Conservation (phyloP, 2,888 invertebrate genomes). For the Orchesellides sinensis region DNA sequence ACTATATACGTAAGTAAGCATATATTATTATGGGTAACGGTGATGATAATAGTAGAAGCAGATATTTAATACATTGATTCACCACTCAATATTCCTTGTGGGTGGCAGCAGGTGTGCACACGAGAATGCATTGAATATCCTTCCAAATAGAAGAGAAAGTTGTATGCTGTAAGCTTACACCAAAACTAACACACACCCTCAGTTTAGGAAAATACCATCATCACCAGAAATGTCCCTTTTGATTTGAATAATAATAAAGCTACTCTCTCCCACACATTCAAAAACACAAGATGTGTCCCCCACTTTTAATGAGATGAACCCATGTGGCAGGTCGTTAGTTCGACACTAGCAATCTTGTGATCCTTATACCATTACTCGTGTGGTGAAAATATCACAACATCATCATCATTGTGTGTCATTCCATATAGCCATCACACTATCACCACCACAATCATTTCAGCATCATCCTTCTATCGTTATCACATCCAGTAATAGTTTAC, state of each 20-base stretch:
- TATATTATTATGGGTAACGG: slow-evolving; percentile 5
- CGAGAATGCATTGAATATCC: slow-evolving; percentile 31
- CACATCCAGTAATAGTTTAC: background rate
- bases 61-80: slow-evolving; percentile 11
- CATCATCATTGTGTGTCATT: background rate
- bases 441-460: slow-evolving; percentile 1
- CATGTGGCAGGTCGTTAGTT: no score
- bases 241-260: slow-evolving; percentile 50
- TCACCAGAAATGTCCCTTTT: slow-evolving; percentile 48
- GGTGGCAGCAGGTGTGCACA: slow-evolving; percentile 57
- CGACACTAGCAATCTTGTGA: no score
- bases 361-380: no score
- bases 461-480: background rate
- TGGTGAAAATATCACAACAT: slow-evolving; percentile 1
- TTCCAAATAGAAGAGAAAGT: no score
- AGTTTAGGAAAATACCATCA: background rate
- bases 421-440: background rate
- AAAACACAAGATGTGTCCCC: slow-evolving; percentile 55
- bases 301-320: slow-evolving; percentile 55
- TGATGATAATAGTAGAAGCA: background rate
- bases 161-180: no score
- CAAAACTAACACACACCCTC: no score
- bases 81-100: background rate
- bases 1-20: background rate
- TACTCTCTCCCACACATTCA: background rate